Evolutionary conservation across 2,888 invertebrate species (phyloP).

Genomic region (Orthosia cruda): DNA sequence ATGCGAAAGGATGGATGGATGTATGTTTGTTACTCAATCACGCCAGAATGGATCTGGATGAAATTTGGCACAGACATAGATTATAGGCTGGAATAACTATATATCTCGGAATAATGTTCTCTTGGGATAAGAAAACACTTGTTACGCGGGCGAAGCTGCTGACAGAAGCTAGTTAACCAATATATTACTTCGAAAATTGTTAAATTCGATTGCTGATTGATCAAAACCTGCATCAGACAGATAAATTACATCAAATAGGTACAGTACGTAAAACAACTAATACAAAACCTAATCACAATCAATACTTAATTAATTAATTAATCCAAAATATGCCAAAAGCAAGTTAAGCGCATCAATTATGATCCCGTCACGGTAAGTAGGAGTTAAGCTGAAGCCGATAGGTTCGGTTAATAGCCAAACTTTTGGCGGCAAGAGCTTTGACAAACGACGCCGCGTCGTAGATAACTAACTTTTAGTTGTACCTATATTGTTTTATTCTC

Average conservation of each 20-base stretch:
- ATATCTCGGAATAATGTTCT: no score
- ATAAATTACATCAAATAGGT: slow-evolving; percentile 8
- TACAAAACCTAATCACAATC: slow-evolving; percentile 30
- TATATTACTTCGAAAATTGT: no score
- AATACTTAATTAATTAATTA: slow-evolving; percentile 61
- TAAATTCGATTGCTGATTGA: background rate
- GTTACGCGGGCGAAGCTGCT: no score
- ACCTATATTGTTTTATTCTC: slow-evolving; percentile 60
- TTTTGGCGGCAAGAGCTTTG: slow-evolving; percentile 70
- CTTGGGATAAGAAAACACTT: no score
- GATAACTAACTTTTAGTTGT: slow-evolving; percentile 69
- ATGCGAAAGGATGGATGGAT: no score
- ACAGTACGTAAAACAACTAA: background rate
- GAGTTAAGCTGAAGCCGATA: slow-evolving; percentile 74
- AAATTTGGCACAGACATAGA: no score
- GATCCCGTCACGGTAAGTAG: slow-evolving; percentile 72
- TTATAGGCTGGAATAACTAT: no score
- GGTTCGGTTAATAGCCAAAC: slow-evolving; percentile 75
- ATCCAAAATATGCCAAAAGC: slow-evolving; percentile 68
- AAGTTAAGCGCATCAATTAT: slow-evolving; percentile 75
- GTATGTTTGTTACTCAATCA: no score
- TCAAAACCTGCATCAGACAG: background rate
- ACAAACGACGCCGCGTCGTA: slow-evolving; percentile 72
- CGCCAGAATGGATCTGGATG: no score
- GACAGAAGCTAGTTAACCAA: no score